Evolutionary conservation across 2,797 vertebrate species (phyloP), one percentile per base, ranked within the genome.

Genomic region (Anniella stebbinsi): DNA sequence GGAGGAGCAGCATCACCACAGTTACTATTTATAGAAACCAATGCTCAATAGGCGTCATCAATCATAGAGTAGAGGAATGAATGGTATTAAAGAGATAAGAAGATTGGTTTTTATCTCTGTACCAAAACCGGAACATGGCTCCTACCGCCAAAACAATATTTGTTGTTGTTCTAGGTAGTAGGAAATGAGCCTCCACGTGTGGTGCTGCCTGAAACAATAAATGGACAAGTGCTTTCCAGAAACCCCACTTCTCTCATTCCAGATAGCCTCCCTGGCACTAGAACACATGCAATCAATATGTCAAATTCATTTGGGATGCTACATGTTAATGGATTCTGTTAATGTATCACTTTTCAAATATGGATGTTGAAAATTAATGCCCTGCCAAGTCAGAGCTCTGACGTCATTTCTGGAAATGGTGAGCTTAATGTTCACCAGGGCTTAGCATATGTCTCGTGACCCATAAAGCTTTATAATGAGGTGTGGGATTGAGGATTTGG

Each of bases 201-300:
- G 0, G 12, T 77, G 76, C 75, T 88, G 38, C 91, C 76, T 70
- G 17, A 48, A 92, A 86, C 11, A 60, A 51, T 82, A 45, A 84
- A 48, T 18, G 1, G 23, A 28, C 0, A 0, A 69, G 30, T 10
- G 25, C 11, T 0, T 81, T 92, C 72, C 45, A 87, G 85, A 51
- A 21, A 87, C 78, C 21, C 11, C 23, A 41, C 87, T 13, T 72
- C 28, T 51, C 30, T 38, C 15, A 73, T 69, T 33, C 30, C 38
- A 70, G 36, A 0, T 8, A 23, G 23, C 23, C 18, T n/a, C 1
- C 0, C 0, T 41, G 36, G 12, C 0, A 17, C 8, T 70, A 60
- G 83, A 84, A 90, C 57, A 0, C 0, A 25, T 66, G 67, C 41
- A 9, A 1, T 4, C 45, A 0, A 0, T 0, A 4, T 51, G 11